Percentiles rank a stretch among this genome's conserved stretches.
These are phyloP conservation scores for Asobara japonica DNA, from an alignment of 1,140 invertebrate species.

Conservation along the genomic window DNA sequence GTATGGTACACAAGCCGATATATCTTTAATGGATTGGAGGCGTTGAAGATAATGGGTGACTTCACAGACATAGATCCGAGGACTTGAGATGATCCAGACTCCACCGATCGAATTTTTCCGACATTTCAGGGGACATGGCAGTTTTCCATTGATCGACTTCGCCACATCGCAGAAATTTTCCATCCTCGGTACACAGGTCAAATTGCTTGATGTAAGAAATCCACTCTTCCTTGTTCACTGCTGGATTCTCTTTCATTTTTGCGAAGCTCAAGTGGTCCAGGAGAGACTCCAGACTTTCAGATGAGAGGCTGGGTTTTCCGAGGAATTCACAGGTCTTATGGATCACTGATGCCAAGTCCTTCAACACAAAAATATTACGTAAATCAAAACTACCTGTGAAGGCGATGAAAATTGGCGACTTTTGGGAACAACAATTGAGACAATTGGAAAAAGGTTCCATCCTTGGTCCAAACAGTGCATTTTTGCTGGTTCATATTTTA, in stretches of 20 bases:
- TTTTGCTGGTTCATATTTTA: no score
- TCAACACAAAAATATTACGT: neutral
- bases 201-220: neutral
- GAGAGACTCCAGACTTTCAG: neutral
- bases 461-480: no score
- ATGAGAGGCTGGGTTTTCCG: conserved; percentile 29
- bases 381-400: no score
- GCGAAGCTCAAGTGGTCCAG: conserved; percentile 45
- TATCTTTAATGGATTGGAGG: no score
- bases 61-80: neutral
- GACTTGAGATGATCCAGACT: neutral
- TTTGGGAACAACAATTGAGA: no score
- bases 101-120: conserved; percentile 35
- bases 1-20: no score
- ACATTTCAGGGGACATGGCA: conserved; percentile 51
- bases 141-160: conserved; percentile 73
- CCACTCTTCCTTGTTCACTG: conserved; percentile 38
- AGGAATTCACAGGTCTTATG: conserved; percentile 35
- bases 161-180: conserved; percentile 69
- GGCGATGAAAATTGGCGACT: no score
- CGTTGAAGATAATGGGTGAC: neutral
- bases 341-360: conserved; percentile 35
- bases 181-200: conserved; percentile 48
- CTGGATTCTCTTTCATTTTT: conserved; percentile 61
- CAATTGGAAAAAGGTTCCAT: no score